A percentile compares a stretch with the other conserved stretches of the same genome.
These are phyloP conservation scores for Melopsittacus undulatus DNA, from an alignment of 2,797 vertebrate species.

Conservation along the genomic window DNA sequence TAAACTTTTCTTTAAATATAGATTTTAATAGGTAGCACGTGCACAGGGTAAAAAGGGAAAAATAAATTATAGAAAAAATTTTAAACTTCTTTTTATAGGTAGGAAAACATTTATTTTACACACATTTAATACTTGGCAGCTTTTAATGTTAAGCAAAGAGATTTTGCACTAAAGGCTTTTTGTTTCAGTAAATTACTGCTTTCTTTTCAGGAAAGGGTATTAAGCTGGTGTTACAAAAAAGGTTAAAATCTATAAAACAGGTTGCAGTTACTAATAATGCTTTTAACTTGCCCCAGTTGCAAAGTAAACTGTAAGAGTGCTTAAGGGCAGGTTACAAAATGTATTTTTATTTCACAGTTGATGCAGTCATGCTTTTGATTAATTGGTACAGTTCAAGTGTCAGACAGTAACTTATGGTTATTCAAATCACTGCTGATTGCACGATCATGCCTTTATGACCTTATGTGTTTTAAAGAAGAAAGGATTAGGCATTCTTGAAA, in stretches of 20 bases:
- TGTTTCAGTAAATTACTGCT: background rate
- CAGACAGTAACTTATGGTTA: conserved; percentile 44
- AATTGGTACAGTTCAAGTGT: conserved; percentile 36
- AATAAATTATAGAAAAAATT: background rate
- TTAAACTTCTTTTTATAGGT: background rate
- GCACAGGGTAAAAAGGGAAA: background rate
- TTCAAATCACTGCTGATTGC: conserved; percentile 47
- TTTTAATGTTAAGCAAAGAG: background rate
- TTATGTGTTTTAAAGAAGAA: background rate
- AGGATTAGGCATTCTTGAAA: background rate
- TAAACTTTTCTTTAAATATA: background rate
- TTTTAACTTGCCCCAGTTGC: background rate
- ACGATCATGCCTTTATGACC: background rate
- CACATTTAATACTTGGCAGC: background rate
- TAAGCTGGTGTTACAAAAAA: background rate
- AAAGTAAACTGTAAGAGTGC: background rate
- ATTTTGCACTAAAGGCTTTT: background rate
- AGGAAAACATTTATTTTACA: background rate
- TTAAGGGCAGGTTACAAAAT: background rate
- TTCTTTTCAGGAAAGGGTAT: background rate
- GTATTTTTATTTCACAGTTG: conserved; percentile 22
- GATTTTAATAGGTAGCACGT: background rate
- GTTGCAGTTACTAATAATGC: background rate
- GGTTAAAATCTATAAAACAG: background rate
- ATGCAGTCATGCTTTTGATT: background rate